Percentiles rank a stretch among this genome's conserved stretches.
These are phyloP conservation scores for Piscicola geometra DNA, from an alignment of 2,888 invertebrate genomes.

Conservation along the genomic window DNA sequence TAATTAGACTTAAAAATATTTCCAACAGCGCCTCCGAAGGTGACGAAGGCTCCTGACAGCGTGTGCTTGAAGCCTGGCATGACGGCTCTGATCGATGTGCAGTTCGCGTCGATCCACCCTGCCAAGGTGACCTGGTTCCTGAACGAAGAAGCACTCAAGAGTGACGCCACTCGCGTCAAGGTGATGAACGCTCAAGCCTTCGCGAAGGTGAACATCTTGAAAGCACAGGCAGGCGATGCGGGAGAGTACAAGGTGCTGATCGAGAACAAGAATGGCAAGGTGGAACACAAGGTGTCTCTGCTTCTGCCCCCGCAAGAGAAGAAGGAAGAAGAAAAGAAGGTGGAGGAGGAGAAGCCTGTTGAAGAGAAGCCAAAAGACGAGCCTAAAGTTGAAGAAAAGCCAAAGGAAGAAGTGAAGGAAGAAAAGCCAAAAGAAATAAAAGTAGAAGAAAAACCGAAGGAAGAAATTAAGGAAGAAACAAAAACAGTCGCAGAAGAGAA, in stretches of 20 bases:
- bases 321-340: constrained; percentile 14
- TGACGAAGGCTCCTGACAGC: constrained; percentile 40
- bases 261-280: constrained; percentile 44
- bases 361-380: neutral
- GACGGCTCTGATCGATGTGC: constrained; percentile 44
- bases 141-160: constrained; percentile 38
- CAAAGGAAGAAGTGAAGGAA: neutral
- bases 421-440: no score
- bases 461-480: neutral
- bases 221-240: constrained; percentile 41
- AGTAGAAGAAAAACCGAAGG: constrained; percentile 8
- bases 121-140: constrained; percentile 45
- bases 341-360: neutral
- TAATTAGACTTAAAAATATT: no score
- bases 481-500: neutral
- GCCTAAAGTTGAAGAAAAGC: neutral
- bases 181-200: constrained; percentile 43
- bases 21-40: constrained; percentile 43
- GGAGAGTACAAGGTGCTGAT: constrained; percentile 45
- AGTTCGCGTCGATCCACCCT: constrained; percentile 43
- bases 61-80: constrained; percentile 43
- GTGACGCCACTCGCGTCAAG: constrained; percentile 38
- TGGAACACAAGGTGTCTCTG: constrained; percentile 43
- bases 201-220: constrained; percentile 44
- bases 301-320: constrained; percentile 54